phyloP scores from a whole-genome alignment of 2,797 vertebrate genomes.

The Synaphobranchus kaupii region DNA sequence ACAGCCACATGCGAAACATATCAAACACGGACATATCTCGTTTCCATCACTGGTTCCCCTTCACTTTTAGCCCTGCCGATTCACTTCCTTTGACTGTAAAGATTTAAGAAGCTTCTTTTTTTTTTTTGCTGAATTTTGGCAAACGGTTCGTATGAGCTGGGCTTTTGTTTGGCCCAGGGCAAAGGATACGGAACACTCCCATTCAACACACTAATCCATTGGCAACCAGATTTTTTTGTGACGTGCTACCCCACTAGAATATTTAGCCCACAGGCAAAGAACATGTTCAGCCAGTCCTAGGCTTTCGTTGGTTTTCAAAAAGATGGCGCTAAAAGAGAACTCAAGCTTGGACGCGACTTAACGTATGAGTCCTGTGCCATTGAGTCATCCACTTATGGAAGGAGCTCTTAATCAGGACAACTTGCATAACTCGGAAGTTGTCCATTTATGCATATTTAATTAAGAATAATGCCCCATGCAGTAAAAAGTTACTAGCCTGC shows the following conservation, averaged over 20 bases:
- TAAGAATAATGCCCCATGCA: not conserved
- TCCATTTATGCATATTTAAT: not conserved
- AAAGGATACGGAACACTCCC: not conserved
- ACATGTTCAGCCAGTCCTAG: not conserved
- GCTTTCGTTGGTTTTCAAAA: not conserved
- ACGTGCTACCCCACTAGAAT: not conserved
- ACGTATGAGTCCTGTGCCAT: not conserved
- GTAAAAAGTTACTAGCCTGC: not conserved
- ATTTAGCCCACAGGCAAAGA: not conserved
- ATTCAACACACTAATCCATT: not conserved
- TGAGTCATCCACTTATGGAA: not conserved
- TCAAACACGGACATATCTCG: not conserved
- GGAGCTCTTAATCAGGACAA: not conserved
- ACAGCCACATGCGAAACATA: slow-evolving; percentile 9
- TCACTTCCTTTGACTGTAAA: not conserved
- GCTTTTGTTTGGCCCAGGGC: not conserved
- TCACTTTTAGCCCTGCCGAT: slow-evolving; percentile 7
- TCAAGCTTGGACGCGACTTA: not conserved
- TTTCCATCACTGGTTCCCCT: not conserved
- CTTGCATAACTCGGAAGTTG: not conserved
- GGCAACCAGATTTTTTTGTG: not conserved
- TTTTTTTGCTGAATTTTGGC: not conserved
- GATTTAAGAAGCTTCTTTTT: slow-evolving; percentile 3
- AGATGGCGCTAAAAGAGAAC: not conserved
- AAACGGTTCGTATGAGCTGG: not conserved